phyloP scores from a whole-genome alignment of 2,888 invertebrate genomes.

The Chironomus riparius region DNA sequence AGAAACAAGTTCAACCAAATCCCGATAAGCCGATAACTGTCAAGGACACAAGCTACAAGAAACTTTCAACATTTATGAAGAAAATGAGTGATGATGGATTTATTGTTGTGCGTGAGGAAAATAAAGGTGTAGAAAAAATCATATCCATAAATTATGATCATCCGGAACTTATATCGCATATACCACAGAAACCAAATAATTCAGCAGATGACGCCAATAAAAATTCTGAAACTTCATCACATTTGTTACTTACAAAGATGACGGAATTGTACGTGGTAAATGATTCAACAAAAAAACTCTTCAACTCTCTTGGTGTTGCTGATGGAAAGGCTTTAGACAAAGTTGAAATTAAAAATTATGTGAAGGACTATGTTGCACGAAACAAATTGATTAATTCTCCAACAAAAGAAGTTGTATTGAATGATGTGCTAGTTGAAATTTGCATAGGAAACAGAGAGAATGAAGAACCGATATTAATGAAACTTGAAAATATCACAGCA shows the following conservation, averaged over 20 bases:
- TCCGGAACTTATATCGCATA: conserved; percentile 45
- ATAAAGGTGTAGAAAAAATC: conserved; percentile 76
- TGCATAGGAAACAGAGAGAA: conserved; percentile 30
- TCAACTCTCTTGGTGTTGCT: conserved; percentile 41
- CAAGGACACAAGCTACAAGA: conserved; percentile 83
- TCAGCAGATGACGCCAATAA: neutral
- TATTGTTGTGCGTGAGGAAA: conserved; percentile 53
- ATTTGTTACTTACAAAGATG: conserved; percentile 30
- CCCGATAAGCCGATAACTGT: conserved; percentile 61
- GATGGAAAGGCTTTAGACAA: conserved; percentile 54
- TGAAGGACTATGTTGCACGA: conserved; percentile 63
- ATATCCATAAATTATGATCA: conserved; percentile 54
- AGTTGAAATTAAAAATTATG: conserved; percentile 53
- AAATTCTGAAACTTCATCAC: neutral
- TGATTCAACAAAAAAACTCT: conserved; percentile 38
- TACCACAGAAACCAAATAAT: neutral
- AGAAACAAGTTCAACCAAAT: conserved; percentile 24
- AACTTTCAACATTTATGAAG: conserved; percentile 74
- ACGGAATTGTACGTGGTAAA: conserved; percentile 39
- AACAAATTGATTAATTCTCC: conserved; percentile 48
- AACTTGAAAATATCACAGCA: conserved; percentile 64
- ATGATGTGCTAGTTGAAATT: conserved; percentile 36
- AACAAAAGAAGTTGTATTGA: conserved; percentile 35
- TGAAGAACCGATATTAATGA: conserved; percentile 25
- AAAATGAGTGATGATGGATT: conserved; percentile 62